These are phyloP conservation scores for Muscidifurax raptorellus DNA, from an alignment of 1,140 invertebrate species.

Conservation along the genomic window DNA sequence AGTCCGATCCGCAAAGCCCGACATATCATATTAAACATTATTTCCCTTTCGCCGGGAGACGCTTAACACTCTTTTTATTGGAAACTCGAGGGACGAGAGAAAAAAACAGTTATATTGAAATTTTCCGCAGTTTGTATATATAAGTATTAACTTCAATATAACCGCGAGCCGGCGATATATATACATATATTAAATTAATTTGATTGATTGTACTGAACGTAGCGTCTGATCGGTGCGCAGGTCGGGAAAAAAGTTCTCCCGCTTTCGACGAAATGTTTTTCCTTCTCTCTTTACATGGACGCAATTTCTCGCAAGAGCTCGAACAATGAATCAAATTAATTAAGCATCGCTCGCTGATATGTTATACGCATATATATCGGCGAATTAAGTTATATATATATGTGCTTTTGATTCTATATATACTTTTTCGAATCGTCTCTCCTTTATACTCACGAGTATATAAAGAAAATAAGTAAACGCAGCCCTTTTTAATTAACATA, in stretches of 20 bases:
- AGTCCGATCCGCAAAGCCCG: too few relatives aligned
- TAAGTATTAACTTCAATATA: conserved; percentile 16
- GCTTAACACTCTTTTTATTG: too few relatives aligned
- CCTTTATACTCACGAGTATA: background rate
- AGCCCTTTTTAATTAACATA: conserved; percentile 2
- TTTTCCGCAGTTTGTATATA: background rate
- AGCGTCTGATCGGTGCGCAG: background rate
- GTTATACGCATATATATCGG: too few relatives aligned
- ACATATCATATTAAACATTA: too few relatives aligned
- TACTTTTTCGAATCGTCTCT: too few relatives aligned
- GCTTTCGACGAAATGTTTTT: conserved; percentile 3
- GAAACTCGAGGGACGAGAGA: too few relatives aligned
- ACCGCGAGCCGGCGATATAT: too few relatives aligned
- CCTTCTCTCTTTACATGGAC: background rate
- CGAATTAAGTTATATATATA: background rate
- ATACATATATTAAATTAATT: conserved; percentile 27
- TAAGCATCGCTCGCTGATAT: too few relatives aligned
- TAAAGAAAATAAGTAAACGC: background rate
- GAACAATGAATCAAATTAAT: conserved; percentile 25
- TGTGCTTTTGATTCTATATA: too few relatives aligned
- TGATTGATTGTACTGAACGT: background rate
- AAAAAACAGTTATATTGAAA: conserved; percentile 7
- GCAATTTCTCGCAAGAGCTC: background rate
- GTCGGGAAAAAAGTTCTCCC: background rate
- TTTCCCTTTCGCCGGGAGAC: too few relatives aligned